Evolutionary conservation across 2,113 vertebrate species (phyloP), one percentile per base, ranked within the genome.

Genomic region (Neolamprologus falcicula): DNA sequence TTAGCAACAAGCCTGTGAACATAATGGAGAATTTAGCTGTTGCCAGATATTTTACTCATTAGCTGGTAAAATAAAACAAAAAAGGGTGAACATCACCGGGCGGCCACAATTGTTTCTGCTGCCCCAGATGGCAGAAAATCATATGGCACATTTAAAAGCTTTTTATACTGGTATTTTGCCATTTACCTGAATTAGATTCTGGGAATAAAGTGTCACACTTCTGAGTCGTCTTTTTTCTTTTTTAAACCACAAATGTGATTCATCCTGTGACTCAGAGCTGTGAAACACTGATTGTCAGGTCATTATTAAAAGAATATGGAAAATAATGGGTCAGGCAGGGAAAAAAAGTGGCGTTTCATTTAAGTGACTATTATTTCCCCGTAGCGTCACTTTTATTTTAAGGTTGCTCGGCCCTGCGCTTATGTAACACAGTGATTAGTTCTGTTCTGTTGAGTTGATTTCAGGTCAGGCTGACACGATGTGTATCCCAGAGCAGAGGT

Each of bases 351-450:
- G 24, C 3, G 5, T 33, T 63, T 37, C 26, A n/a, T 3, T n/a
- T 9, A 82, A 57, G n/a, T 50, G 45, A 52, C 45, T 52, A 3
- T 33, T 52, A 78, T n/a, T 21, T 21, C 9, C 57, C 13, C 1
- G 9, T 19, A 42, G 35, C 3, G 33, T 1, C 10, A n/a, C 37
- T 7, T 57, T 33, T 26, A 12, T 81, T 55, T 54, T 83, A 52
- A 66, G 26, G 52, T 68, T 16, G 3, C 47, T 42, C 2, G 4
- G 35, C 7, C 5, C 10, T n/a, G 3, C 11, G 2, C 40, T 93
- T 90, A 89, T 80, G 54, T 85, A 85, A 91, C 88, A 17, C 17
- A 78, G 61, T 81, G 63, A 90, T 87, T 83, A 24, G 28, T 78
- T 85, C 10, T 90, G 19, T 63, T 81, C 3, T 85, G 83, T 5